Evolutionary conservation across 2,797 vertebrate species (phyloP).

Genomic region (Acrossocheilus fasciatus): DNA sequence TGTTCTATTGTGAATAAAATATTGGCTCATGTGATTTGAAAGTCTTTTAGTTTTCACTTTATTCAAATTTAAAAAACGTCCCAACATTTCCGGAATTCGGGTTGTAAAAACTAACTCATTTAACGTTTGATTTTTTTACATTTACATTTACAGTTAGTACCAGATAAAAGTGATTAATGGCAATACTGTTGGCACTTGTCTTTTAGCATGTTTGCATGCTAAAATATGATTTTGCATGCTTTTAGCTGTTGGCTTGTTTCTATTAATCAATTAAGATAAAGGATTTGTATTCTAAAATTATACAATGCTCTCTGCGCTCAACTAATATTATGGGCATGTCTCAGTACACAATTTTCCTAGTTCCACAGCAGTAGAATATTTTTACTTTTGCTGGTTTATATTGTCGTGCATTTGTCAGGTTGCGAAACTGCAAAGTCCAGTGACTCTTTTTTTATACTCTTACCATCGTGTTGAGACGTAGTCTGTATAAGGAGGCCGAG

Average conservation of each 20-base stretch:
- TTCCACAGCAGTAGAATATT: not conserved
- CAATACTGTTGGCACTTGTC: not conserved
- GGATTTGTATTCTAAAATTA: not conserved
- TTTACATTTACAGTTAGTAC: not conserved
- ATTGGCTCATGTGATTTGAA: no score
- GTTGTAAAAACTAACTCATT: not conserved
- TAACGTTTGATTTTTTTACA: not conserved
- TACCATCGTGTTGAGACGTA: constrained; percentile 98
- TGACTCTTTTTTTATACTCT: constrained; percentile 59
- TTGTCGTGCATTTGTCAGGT: not conserved
- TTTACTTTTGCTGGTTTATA: not conserved
- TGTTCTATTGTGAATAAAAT: no score
- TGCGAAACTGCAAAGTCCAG: not conserved
- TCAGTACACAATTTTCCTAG: not conserved
- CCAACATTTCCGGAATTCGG: no score
- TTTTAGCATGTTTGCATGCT: not conserved
- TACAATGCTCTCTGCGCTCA: not conserved
- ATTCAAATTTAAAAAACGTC: no score
- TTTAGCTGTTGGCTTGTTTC: no score
- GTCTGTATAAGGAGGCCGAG: constrained; percentile 96
- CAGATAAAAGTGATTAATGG: not conserved
- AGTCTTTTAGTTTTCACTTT: no score
- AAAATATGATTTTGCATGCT: no score
- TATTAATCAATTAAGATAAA: not conserved
- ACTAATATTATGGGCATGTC: not conserved